phyloP scores from a whole-genome alignment of 2,113 vertebrate species.

The Podocnemis expansa region DNA sequence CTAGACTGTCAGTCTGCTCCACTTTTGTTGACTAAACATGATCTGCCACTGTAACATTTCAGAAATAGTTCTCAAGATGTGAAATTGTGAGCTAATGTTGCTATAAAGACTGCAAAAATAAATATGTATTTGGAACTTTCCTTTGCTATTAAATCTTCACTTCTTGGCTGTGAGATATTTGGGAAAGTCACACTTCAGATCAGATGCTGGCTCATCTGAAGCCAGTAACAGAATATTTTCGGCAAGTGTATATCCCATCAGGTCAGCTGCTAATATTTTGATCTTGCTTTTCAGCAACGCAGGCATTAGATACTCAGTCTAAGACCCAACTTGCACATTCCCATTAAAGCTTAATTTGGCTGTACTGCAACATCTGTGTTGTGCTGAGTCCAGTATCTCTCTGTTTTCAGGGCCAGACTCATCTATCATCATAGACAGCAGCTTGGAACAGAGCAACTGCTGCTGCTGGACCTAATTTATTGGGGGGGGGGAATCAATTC shows the following conservation, averaged over 20 bases:
- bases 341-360: conserved; percentile 73
- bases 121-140: conserved; percentile 34
- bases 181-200: conserved; percentile 58
- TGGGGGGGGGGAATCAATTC: conserved; percentile 1
- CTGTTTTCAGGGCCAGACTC: conserved; percentile 60
- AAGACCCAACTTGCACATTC: conserved; percentile 66
- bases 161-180: conserved; percentile 7
- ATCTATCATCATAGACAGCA: conserved; percentile 78
- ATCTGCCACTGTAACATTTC: background rate
- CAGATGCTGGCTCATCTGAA: conserved; percentile 52
- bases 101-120: conserved; percentile 15
- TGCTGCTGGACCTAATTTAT: conserved; percentile 48
- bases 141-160: conserved; percentile 18
- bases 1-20: background rate
- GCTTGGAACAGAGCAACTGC: conserved; percentile 67
- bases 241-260: conserved; percentile 56
- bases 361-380: conserved; percentile 72
- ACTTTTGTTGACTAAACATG: background rate
- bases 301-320: conserved; percentile 69
- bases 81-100: background rate
- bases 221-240: conserved; percentile 65
- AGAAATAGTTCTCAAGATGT: background rate
- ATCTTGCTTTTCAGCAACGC: conserved; percentile 66
- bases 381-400: conserved; percentile 74
- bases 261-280: conserved; percentile 71